Evolutionary conservation across 2,797 vertebrate genomes (phyloP), one percentile per base, ranked within the genome.

Genomic region (Leucoraja ocellata): DNA sequence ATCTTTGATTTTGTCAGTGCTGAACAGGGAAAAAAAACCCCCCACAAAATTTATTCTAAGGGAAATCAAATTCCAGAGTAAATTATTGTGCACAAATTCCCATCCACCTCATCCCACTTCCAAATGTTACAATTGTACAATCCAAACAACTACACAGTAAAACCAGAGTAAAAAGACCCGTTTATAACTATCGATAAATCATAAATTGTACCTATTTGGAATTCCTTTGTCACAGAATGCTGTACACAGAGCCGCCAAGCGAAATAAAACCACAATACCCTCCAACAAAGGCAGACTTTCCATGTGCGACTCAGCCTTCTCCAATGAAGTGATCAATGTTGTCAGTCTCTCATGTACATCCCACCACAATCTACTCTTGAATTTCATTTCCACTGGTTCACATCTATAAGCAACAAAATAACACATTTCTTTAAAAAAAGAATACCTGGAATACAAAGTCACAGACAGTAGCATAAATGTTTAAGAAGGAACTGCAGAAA

Each of bases 331-430:
- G 81, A 98, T 93, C 93, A 99, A 95, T 90, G 97, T 96, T 73
- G 96, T 96, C 91, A 97, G 96, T 71, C 97, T 97, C 93, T 94
- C 68, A 94, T 94, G 95, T 93, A 97, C 95, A 36, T 95, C 94
- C 93, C 95, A 96, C 99, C 99, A 99, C 0, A 99, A 95, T 81
- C 95, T 91, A 93, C 97, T 98, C 95, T 94, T 96, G 93, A 94
- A 95, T 93, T 94, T 96, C 97, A 98, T 97, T 94, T 98, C 96
- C 94, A 97, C 93, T 90, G 95, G 94, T 25, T 95, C 96, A 93
- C 93, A 73, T 94, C 97, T 97, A 94, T 16, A 94, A 95, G 94
- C 74, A 95, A 93, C 93, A 68, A 95, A 71, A 91, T 36, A 93
- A 13, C 95, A 6, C 61, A 93, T 11, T 88, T 88, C 0, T 63